A percentile compares a stretch with the other conserved stretches of the same genome.
phyloP scores from a whole-genome alignment of 2,113 vertebrate genomes.

The Strigops habroptila region DNA sequence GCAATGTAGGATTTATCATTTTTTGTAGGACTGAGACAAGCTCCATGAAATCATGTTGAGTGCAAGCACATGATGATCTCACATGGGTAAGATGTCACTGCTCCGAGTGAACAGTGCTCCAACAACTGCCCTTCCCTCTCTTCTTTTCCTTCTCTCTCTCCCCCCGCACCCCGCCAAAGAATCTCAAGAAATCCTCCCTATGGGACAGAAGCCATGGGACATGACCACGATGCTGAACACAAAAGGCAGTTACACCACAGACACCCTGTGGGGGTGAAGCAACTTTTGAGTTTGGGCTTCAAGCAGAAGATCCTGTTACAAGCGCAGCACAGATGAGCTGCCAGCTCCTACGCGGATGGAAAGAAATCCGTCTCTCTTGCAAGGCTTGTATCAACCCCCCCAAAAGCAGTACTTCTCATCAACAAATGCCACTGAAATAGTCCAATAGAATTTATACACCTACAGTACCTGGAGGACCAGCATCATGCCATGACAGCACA shows the following conservation, averaged over 20 bases:
- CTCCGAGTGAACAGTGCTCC: not conserved
- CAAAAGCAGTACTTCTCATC: not conserved
- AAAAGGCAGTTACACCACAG: not conserved
- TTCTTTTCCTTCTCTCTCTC: too few relatives aligned
- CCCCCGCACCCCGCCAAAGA: not conserved
- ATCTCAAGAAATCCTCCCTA: not conserved
- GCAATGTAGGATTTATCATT: not conserved
- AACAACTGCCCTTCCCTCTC: not conserved
- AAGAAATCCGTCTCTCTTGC: not conserved
- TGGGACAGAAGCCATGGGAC: not conserved
- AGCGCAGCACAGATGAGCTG: not conserved
- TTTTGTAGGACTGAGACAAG: not conserved
- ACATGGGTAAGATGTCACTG: not conserved
- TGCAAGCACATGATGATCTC: not conserved
- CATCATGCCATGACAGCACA: not conserved
- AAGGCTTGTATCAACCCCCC: not conserved
- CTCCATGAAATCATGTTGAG: fast-evolving
- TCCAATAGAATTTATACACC: not conserved
- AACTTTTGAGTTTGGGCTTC: not conserved
- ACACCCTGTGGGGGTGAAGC: not conserved
- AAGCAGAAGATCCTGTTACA: not conserved
- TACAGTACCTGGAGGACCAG: not conserved
- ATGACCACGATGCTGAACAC: fast-evolving
- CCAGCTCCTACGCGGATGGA: not conserved
- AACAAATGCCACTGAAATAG: not conserved